Base-by-base conservation (phyloP, 1,140 invertebrate genomes). In the Metopolophium dirhodum region DNA sequence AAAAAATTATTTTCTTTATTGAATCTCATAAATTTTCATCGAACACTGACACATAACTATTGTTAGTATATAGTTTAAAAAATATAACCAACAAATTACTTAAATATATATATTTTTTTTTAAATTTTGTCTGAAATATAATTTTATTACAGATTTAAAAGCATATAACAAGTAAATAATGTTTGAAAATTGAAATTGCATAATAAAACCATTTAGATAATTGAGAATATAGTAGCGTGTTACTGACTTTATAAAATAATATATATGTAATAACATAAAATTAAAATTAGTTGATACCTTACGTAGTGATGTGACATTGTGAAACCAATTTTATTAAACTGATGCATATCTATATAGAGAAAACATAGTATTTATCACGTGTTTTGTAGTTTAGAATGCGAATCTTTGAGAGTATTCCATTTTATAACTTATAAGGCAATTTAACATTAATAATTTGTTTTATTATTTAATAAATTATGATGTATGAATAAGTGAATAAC, bases 1-100 rank as follows among this genome's bases (percentile, higher is more conserved):
- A 54, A 51, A 35, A 9, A 35, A 35, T 35, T 91, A 77, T 47
- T 91, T 91, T 91, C 30, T 83, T 92, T 92, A 92, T 85, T 51
- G 91, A 83, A 92, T 89, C 87, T 7, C n/a, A 23, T 89, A 54
- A 9, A 51, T 37, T 54, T 89, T 54, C 6, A 54, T 54, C 20
- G 30, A 89, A 54, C n/a, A 54, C 49, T 89, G 23, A 86, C 26
- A 26, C 20, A 54, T 54, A 89, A 89, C 47, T 89, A 89, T 89
- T 89, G 35, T 54, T 26, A 89, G 35, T 89, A 54, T 54, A 89
- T 89, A 89, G 3, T 54, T 49, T 22, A 54, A 37, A 37, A 89
- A 4, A 87, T 35, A 87, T 87, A n/a, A 49, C 20, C n/a, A n/a
- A 87, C 7, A 41, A 85, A 85, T 45, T 41, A 41, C 61, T 77